Percentiles rank a stretch among this genome's conserved stretches.
Conservation (phyloP, 2,113 vertebrate genomes). For the Plecotus auritus region DNA sequence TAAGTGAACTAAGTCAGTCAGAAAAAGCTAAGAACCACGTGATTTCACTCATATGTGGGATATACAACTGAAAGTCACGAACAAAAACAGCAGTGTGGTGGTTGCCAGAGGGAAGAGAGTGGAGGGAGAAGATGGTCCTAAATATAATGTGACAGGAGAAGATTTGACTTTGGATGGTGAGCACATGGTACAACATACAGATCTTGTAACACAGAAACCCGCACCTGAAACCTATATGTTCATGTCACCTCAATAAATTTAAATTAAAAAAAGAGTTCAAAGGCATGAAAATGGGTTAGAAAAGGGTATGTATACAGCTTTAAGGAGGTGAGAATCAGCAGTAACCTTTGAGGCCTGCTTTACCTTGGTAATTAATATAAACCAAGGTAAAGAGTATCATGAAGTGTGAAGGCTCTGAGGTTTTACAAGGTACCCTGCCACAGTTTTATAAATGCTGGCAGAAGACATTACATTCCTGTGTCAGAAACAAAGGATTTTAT, state of each 20-base stretch:
- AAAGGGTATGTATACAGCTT: neutral
- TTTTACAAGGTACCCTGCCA: neutral
- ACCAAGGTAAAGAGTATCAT: neutral
- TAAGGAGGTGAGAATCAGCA: neutral
- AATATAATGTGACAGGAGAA: too few relatives aligned
- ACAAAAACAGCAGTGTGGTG: too few relatives aligned
- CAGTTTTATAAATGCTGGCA: neutral
- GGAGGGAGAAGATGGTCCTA: too few relatives aligned
- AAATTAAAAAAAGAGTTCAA: neutral
- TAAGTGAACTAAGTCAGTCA: too few relatives aligned
- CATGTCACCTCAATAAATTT: neutral
- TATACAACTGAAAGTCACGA: too few relatives aligned
- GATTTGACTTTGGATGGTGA: too few relatives aligned
- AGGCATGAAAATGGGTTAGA: neutral
- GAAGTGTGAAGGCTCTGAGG: neutral
- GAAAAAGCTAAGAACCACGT: too few relatives aligned
- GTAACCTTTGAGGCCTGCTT: neutral
- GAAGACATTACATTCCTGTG: neutral
- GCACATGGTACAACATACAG: too few relatives aligned
- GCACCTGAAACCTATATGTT: too few relatives aligned
- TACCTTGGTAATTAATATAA: neutral
- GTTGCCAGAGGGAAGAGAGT: too few relatives aligned
- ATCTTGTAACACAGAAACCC: too few relatives aligned
- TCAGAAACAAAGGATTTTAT: neutral
- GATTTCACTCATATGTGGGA: too few relatives aligned